A percentile compares a stretch with the other conserved stretches of the same genome.
phyloP scores from a whole-genome alignment of 2,888 invertebrate species.

The Octonoba sinensis region DNA sequence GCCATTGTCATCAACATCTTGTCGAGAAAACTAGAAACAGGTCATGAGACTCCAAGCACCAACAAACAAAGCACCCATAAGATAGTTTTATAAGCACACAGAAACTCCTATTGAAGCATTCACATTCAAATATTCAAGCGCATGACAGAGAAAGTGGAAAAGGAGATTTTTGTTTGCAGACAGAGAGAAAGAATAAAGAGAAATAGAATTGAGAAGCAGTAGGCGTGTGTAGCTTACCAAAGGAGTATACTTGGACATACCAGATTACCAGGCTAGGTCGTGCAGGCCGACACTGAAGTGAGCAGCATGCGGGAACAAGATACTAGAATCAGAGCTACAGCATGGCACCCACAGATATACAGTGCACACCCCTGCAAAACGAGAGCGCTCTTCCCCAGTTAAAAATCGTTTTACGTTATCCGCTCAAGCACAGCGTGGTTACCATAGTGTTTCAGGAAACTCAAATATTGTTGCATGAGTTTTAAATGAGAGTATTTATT shows the following conservation, averaged over 20 bases:
- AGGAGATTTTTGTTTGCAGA: not conserved
- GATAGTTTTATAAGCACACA: too few relatives aligned
- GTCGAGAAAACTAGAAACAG: too few relatives aligned
- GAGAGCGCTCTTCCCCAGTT: not conserved
- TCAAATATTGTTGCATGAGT: too few relatives aligned
- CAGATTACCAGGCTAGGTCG: constrained; percentile 66
- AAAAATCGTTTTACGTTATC: too few relatives aligned
- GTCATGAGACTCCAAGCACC: too few relatives aligned
- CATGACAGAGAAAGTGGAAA: not conserved
- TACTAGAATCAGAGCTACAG: constrained; percentile 63
- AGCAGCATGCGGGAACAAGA: constrained; percentile 58
- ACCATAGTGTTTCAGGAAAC: too few relatives aligned
- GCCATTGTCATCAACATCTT: too few relatives aligned
- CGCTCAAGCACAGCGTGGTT: too few relatives aligned
- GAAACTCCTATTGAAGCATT: too few relatives aligned
- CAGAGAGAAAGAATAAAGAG: constrained; percentile 21
- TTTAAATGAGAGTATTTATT: too few relatives aligned
- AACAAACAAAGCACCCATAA: too few relatives aligned
- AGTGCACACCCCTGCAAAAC: constrained; percentile 40
- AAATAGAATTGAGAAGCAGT: constrained; percentile 34
- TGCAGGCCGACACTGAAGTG: constrained; percentile 66
- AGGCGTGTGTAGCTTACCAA: constrained; percentile 73
- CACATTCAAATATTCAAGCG: too few relatives aligned
- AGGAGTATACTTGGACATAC: constrained; percentile 77
- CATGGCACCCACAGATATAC: constrained; percentile 53